Percentiles rank a stretch among this genome's conserved stretches.
Evolutionary conservation across 1,140 invertebrate species (phyloP).

Genomic region (Ptiloglossa arizonensis): DNA sequence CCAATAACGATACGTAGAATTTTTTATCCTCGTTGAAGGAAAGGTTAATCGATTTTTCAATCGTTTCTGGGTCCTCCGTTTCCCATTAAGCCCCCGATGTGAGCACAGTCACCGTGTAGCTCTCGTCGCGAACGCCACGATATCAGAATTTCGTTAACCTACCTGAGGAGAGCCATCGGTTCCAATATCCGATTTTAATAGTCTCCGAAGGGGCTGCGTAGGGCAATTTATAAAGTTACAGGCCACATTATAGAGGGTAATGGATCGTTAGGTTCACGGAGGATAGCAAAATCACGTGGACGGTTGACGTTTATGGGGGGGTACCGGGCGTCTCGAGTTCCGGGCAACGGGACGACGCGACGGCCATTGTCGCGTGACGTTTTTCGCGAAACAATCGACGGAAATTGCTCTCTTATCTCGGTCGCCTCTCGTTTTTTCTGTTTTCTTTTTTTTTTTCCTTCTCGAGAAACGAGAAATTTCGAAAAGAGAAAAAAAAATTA

Average conservation of each 20-base stretch:
- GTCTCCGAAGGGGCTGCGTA: constrained; percentile 31
- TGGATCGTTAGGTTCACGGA: constrained; percentile 35
- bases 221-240: constrained; percentile 48
- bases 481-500: too few relatives aligned
- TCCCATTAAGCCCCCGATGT: constrained; percentile 2
- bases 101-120: background rate
- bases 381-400: background rate
- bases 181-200: constrained; percentile 49
- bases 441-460: too few relatives aligned
- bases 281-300: constrained; percentile 16
- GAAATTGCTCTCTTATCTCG: too few relatives aligned
- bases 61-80: constrained; percentile 1
- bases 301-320: constrained; percentile 4
- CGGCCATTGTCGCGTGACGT: background rate
- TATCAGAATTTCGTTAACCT: constrained; percentile 40
- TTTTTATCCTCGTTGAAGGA: background rate
- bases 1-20: too few relatives aligned
- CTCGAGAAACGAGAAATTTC: too few relatives aligned
- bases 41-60: constrained; percentile 8
- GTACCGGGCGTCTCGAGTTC: too few relatives aligned
- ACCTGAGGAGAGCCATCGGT: constrained; percentile 35
- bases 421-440: too few relatives aligned
- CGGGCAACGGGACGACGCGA: too few relatives aligned
- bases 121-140: background rate
- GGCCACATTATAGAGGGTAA: constrained; percentile 29